Evolutionary conservation across 2,797 vertebrate genomes (phyloP).

Genomic region (Brachymystax lenok): DNA sequence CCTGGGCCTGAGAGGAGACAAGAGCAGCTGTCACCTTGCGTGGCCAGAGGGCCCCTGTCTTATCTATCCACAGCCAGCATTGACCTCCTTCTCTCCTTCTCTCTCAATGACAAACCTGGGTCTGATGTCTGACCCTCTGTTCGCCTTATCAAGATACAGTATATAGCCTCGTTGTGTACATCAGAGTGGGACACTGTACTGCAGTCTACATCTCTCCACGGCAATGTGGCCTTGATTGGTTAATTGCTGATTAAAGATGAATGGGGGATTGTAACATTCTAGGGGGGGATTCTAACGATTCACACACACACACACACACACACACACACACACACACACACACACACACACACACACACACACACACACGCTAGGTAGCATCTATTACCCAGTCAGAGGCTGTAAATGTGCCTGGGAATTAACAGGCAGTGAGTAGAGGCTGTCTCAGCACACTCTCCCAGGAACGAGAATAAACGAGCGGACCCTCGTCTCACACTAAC

Average conservation of each 20-base stretch:
- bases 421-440: constrained; percentile 26
- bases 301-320: constrained; percentile 21
- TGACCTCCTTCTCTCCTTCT: constrained; percentile 40
- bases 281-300: too few species aligned
- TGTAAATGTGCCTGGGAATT: constrained; percentile 15
- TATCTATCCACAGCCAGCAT: background rate
- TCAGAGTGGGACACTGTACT: background rate
- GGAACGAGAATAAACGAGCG: background rate
- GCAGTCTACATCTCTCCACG: background rate
- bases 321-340: constrained; percentile 15
- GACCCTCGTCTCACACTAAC: background rate
- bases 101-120: constrained; percentile 18
- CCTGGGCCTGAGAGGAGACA: background rate
- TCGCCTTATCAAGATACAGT: background rate
- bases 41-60: background rate
- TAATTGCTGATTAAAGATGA: background rate
- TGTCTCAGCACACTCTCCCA: constrained; percentile 25
- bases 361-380: constrained; percentile 15
- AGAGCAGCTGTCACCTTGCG: constrained; percentile 2
- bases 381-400: constrained; percentile 24
- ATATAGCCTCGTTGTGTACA: background rate
- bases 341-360: constrained; percentile 18
- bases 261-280: background rate
- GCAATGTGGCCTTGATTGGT: background rate
- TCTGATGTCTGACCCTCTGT: background rate